phyloP scores from a whole-genome alignment of 2,888 invertebrate genomes.

The Crocallis elinguaria region DNA sequence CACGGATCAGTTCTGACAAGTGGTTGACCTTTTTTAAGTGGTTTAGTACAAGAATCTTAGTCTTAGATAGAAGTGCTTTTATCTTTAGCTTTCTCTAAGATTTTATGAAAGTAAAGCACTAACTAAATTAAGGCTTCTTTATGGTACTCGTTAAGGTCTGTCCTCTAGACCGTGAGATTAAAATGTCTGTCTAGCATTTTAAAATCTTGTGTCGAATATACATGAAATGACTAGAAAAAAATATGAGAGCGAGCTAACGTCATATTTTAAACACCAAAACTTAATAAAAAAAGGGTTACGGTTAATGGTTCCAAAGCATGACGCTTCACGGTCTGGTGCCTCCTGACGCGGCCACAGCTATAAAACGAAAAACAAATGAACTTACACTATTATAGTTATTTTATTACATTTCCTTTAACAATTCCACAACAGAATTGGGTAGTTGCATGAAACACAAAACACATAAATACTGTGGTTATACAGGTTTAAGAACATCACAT shows the following conservation, averaged over 20 bases:
- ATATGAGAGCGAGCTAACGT: conserved; percentile 20
- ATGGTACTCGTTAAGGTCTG: too few relatives aligned
- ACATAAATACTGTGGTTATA: too few relatives aligned
- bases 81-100: conserved; percentile 22
- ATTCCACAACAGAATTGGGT: background rate
- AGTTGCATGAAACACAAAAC: too few relatives aligned
- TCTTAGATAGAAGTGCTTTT: too few relatives aligned
- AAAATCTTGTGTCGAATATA: background rate
- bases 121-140: too few relatives aligned
- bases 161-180: too few relatives aligned
- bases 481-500: too few relatives aligned
- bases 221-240: background rate
- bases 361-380: conserved; percentile 11
- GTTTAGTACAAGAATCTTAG: too few relatives aligned
- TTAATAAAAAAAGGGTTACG: conserved; percentile 46
- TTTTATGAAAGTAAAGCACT: too few relatives aligned
- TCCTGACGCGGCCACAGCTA: conserved; percentile 14
- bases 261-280: conserved; percentile 33
- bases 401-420: background rate
- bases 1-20: background rate
- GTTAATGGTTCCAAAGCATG: conserved; percentile 54
- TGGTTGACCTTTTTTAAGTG: background rate
- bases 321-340: conserved; percentile 45
- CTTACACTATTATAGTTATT: background rate
- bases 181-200: too few relatives aligned